These are phyloP conservation scores for Ophioderma brevispina DNA, from an alignment of 35 echinoderm and acorn worm species.

Conservation along the genomic window DNA sequence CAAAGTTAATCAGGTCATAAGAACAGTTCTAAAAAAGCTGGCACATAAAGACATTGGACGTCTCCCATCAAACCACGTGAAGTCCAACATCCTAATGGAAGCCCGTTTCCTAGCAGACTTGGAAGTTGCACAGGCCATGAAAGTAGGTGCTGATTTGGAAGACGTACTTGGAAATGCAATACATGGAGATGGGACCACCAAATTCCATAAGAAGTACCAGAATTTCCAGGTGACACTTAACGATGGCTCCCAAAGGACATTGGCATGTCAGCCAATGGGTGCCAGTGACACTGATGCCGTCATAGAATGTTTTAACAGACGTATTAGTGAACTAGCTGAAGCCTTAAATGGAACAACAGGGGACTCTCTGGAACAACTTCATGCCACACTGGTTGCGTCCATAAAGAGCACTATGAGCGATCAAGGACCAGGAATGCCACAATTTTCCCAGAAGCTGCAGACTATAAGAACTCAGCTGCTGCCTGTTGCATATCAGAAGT, in stretches of 20 bases:
- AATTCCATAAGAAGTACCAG: conserved; percentile 65
- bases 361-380: background rate
- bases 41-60: background rate
- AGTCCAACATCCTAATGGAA: background rate
- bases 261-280: conserved; percentile 21
- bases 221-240: conserved; percentile 68
- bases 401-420: conserved; percentile 75
- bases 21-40: conserved; percentile 35
- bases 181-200: conserved; percentile 71
- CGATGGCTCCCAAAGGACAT: conserved; percentile 24
- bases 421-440: conserved; percentile 64
- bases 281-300: conserved; percentile 21
- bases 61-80: background rate
- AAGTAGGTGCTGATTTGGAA: background rate
- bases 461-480: conserved; percentile 12
- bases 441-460: conserved; percentile 34
- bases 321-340: conserved; percentile 13
- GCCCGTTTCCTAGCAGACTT: conserved; percentile 41
- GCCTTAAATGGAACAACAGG: background rate
- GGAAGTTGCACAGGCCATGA: conserved; percentile 40
- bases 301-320: background rate
- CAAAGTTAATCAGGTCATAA: conserved; percentile 22
- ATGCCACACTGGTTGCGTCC: background rate
- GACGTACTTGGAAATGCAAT: conserved; percentile 45
- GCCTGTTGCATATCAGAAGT: conserved; percentile 15